A percentile compares a stretch with the other conserved stretches of the same genome.
Evolutionary conservation across 1,140 invertebrate species (phyloP).

Genomic region (Drosophila tsacasi): DNA sequence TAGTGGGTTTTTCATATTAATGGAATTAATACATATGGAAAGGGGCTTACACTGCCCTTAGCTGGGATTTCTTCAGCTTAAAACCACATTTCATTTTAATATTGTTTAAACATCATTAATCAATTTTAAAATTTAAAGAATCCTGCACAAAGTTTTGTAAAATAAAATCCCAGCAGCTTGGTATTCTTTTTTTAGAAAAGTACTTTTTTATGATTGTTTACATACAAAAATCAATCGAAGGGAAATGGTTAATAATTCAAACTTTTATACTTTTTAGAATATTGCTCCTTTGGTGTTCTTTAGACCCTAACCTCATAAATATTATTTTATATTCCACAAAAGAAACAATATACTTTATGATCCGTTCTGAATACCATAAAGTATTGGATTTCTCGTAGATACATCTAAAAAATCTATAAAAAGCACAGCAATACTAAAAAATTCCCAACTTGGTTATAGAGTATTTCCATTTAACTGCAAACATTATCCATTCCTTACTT

Average conservation of each 20-base stretch:
- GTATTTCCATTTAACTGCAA: slow-evolving; percentile 20
- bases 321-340: background rate
- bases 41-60: background rate
- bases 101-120: background rate
- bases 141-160: too few relatives aligned
- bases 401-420: background rate
- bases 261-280: background rate
- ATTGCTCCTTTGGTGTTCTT: background rate
- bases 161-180: background rate
- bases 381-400: background rate
- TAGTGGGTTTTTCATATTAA: background rate
- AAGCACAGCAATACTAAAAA: background rate
- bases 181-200: background rate
- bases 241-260: slow-evolving; percentile 1
- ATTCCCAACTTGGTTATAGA: background rate
- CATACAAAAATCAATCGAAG: slow-evolving; percentile 5
- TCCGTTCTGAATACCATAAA: background rate
- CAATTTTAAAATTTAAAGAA: background rate
- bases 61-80: too few relatives aligned
- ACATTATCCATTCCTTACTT: background rate
- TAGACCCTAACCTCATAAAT: background rate
- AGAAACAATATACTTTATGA: background rate
- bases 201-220: background rate
- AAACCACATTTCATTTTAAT: background rate
- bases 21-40: background rate